phyloP scores from a whole-genome alignment of 2,888 invertebrate genomes.

The Eulithis prunata region DNA sequence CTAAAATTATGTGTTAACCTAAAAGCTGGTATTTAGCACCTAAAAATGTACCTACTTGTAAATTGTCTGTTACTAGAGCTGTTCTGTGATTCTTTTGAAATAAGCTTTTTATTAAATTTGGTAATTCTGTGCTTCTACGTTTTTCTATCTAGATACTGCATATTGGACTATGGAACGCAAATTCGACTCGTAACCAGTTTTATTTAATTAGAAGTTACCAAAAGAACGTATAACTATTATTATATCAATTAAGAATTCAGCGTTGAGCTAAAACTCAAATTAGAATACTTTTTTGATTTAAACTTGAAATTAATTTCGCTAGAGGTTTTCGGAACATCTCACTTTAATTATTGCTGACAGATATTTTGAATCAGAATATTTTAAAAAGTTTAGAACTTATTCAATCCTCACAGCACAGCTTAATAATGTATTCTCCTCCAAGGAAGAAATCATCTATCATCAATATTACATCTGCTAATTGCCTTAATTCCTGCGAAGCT shows the following conservation, averaged over 20 bases:
- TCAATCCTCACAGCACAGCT: no score
- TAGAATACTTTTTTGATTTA: slow-evolving; percentile 20
- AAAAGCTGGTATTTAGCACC: no score
- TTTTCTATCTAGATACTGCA: no score
- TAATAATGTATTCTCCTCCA: background rate
- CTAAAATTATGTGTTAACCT: background rate
- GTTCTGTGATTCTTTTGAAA: no score
- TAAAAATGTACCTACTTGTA: no score
- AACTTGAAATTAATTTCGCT: slow-evolving; percentile 27
- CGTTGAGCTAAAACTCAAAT: slow-evolving; percentile 12
- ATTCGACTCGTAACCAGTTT: background rate
- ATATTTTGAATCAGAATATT: no score
- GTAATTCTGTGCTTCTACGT: no score
- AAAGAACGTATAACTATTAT: slow-evolving; percentile 14
- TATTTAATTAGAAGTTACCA: slow-evolving; percentile 15
- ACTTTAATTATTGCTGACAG: slow-evolving; percentile 30
- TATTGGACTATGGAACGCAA: no score
- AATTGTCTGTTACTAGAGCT: no score
- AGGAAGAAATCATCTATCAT: background rate
- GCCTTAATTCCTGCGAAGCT: background rate
- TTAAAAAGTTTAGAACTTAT: no score
- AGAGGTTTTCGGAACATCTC: slow-evolving; percentile 12
- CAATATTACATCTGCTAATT: no score
- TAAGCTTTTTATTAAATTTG: no score
- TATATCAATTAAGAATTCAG: slow-evolving; percentile 21